These are phyloP conservation scores for Drosophila parthenogenetica DNA, from an alignment of 2,888 invertebrate genomes.

Conservation along the genomic window DNA sequence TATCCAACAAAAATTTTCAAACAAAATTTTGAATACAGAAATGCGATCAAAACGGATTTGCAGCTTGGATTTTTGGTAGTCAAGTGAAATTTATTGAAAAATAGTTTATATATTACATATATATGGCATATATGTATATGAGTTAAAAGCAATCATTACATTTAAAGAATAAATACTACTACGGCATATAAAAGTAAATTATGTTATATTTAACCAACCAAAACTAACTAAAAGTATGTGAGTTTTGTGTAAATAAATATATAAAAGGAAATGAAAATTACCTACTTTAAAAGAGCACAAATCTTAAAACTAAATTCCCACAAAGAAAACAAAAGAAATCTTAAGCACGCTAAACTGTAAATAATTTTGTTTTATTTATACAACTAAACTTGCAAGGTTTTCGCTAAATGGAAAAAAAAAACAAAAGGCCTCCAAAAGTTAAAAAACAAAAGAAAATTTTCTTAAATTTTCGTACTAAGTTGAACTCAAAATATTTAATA, in stretches of 20 bases:
- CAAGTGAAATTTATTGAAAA: constrained; percentile 24
- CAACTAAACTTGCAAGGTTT: constrained; percentile 50
- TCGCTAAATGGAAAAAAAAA: constrained; percentile 24
- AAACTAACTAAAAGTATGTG: constrained; percentile 31
- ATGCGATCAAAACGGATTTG: neutral
- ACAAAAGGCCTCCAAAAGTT: constrained; percentile 11
- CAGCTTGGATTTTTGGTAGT: constrained; percentile 11
- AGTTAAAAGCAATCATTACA: constrained; percentile 78
- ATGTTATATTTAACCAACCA: constrained; percentile 44
- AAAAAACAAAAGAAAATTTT: constrained; percentile 1
- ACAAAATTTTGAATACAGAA: neutral
- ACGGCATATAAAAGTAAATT: constrained; percentile 34
- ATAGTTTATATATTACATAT: constrained; percentile 23
- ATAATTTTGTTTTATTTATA: constrained; percentile 68
- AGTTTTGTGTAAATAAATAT: constrained; percentile 43
- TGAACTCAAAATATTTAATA: constrained; percentile 52
- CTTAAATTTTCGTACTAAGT: constrained; percentile 60
- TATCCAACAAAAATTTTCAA: constrained; percentile 27
- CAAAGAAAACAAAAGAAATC: constrained; percentile 18
- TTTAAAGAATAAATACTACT: constrained; percentile 57
- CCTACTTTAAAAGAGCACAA: constrained; percentile 39
- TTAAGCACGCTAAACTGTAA: constrained; percentile 65
- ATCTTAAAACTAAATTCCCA: constrained; percentile 36
- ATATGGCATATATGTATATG: constrained; percentile 54
- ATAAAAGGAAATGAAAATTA: constrained; percentile 23